A percentile compares a stretch with the other conserved stretches of the same genome.
phyloP scores from a whole-genome alignment of 1,140 invertebrate species.

The Reticulitermes speratus region DNA sequence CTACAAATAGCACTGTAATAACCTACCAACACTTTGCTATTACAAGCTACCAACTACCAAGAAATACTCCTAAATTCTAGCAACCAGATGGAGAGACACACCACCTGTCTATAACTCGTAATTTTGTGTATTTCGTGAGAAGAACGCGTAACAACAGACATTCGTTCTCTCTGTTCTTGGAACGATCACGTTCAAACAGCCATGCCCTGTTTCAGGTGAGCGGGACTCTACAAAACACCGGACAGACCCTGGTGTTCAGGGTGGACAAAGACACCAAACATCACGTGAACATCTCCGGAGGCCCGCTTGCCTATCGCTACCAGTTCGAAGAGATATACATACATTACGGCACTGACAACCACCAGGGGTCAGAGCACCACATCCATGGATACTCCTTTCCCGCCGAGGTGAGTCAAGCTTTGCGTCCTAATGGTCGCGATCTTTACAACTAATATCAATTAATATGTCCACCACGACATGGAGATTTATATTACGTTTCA shows the following conservation, averaged over 20 bases:
- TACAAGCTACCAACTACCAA: too few relatives aligned
- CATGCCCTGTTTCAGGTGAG: slow-evolving; percentile 64
- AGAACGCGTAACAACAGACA: too few relatives aligned
- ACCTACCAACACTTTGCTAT: too few relatives aligned
- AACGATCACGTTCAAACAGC: too few relatives aligned
- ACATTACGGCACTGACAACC: slow-evolving; percentile 86
- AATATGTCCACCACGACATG: background rate
- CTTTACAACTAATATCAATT: background rate
- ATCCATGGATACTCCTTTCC: slow-evolving; percentile 92
- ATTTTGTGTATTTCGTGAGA: too few relatives aligned
- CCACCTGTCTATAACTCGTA: too few relatives aligned
- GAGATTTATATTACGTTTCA: background rate
- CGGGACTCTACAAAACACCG: slow-evolving; percentile 84
- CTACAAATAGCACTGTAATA: too few relatives aligned
- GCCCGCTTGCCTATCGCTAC: slow-evolving; percentile 87
- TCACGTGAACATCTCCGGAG: slow-evolving; percentile 91
- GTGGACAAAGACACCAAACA: slow-evolving; percentile 82
- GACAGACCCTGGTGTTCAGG: slow-evolving; percentile 86
- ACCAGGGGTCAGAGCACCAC: slow-evolving; percentile 88
- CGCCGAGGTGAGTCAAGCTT: slow-evolving; percentile 73
- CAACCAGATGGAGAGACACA: too few relatives aligned
- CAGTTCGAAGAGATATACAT: slow-evolving; percentile 94
- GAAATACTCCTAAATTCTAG: too few relatives aligned
- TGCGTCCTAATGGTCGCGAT: background rate
- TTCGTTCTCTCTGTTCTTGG: too few relatives aligned